Percentiles rank a stretch among this genome's conserved stretches.
Conservation (phyloP, 2,797 vertebrate genomes). For the Manis javanica region DNA sequence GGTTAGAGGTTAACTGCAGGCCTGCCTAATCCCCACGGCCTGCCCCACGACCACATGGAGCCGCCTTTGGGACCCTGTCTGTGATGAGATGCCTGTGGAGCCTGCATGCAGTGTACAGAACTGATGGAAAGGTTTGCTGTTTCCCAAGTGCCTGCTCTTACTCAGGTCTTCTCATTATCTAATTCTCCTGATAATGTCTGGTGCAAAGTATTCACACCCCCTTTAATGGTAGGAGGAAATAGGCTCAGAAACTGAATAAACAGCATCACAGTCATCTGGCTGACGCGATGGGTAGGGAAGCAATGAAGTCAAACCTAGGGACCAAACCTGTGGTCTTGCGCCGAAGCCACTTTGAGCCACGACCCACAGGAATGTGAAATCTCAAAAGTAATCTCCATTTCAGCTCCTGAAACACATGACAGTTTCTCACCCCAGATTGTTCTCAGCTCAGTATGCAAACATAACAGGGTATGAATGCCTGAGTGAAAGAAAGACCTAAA, state of each 20-base stretch:
- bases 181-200: background rate
- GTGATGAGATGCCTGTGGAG: background rate
- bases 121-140: background rate
- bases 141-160: background rate
- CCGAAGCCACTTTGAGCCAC: background rate
- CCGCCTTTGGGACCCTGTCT: background rate
- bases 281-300: background rate
- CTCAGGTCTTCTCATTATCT: background rate
- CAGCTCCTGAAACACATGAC: conserved; percentile 66
- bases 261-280: background rate
- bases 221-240: background rate
- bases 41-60: no score
- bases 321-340: background rate
- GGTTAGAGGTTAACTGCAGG: background rate
- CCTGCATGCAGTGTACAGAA: background rate
- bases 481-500: conserved; percentile 81
- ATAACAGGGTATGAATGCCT: conserved; percentile 76
- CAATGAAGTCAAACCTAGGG: background rate
- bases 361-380: conserved; percentile 8
- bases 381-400: conserved; percentile 62
- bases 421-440: conserved; percentile 79
- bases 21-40: background rate
- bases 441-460: conserved; percentile 82
- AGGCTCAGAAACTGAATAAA: background rate
- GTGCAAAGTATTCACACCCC: background rate